Conservation (phyloP, 2,797 vertebrate species). For the Lagodon rhomboides region DNA sequence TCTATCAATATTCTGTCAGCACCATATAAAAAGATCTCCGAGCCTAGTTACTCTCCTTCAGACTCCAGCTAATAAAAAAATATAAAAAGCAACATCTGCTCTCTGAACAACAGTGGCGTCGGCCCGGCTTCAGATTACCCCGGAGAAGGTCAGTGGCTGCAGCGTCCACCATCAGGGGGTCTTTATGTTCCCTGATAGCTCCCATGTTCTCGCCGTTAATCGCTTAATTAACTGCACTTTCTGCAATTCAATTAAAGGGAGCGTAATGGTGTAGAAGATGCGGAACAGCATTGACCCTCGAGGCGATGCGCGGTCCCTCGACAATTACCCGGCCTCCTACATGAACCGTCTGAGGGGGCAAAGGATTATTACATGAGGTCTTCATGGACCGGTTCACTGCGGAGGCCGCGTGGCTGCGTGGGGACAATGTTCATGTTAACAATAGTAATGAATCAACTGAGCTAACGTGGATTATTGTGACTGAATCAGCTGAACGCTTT, state of each 20-base stretch:
- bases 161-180: slow-evolving; percentile 53
- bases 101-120: slow-evolving; percentile 13
- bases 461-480: slow-evolving; percentile 36
- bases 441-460: not conserved
- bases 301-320: slow-evolving; percentile 53
- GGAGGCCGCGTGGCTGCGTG: slow-evolving; percentile 17
- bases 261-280: slow-evolving; percentile 59
- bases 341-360: slow-evolving; percentile 36
- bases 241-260: slow-evolving; percentile 75
- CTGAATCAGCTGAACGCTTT: slow-evolving; percentile 27
- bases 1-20: not conserved
- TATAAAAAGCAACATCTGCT: not conserved
- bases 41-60: not conserved
- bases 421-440: slow-evolving; percentile 14
- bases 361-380: slow-evolving; percentile 37
- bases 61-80: not conserved
- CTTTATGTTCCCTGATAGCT: slow-evolving; percentile 64
- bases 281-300: slow-evolving; percentile 55
- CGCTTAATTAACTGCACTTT: slow-evolving; percentile 78
- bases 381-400: slow-evolving; percentile 30
- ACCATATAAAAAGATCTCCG: not conserved
- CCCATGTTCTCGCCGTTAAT: slow-evolving; percentile 65
- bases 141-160: slow-evolving; percentile 57
- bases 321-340: slow-evolving; percentile 53
- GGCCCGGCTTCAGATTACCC: slow-evolving; percentile 17